phyloP scores from a whole-genome alignment of 2,888 invertebrate genomes.

The Diloba caeruleocephala region DNA sequence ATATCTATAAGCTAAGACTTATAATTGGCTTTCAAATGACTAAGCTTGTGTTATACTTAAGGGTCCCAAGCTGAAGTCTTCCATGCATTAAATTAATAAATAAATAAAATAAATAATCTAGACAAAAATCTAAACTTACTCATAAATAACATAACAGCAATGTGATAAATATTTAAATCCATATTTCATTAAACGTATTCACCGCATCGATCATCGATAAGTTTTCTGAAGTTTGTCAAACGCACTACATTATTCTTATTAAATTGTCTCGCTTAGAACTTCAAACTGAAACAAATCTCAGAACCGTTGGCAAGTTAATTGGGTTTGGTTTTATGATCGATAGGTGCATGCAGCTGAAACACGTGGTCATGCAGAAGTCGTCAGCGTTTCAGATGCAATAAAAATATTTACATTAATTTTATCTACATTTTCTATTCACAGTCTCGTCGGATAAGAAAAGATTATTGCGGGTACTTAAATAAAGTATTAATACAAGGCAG shows the following conservation, averaged over 20 bases:
- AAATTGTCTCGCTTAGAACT: neutral
- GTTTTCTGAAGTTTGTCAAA: no score
- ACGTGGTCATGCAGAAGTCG: neutral
- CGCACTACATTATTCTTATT: neutral
- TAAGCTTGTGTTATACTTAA: no score
- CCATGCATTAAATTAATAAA: no score
- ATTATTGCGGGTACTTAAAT: neutral
- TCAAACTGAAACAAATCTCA: conserved; percentile 3
- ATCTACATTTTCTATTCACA: neutral
- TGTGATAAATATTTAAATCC: neutral
- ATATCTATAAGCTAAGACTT: no score
- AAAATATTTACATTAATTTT: neutral
- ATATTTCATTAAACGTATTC: conserved; percentile 3
- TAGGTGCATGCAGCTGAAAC: neutral
- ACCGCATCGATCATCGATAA: no score
- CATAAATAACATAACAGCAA: conserved; percentile 4
- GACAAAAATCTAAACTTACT: no score
- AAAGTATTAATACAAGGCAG: no score
- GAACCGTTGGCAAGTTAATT: conserved; percentile 23
- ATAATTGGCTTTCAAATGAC: no score
- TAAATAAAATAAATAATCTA: no score
- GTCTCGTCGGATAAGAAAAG: neutral
- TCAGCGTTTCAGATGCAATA: conserved; percentile 7
- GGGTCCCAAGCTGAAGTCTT: no score
- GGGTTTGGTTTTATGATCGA: conserved; percentile 20